Conservation (phyloP, 2,888 invertebrate species). For the Nemoura dubitans region DNA sequence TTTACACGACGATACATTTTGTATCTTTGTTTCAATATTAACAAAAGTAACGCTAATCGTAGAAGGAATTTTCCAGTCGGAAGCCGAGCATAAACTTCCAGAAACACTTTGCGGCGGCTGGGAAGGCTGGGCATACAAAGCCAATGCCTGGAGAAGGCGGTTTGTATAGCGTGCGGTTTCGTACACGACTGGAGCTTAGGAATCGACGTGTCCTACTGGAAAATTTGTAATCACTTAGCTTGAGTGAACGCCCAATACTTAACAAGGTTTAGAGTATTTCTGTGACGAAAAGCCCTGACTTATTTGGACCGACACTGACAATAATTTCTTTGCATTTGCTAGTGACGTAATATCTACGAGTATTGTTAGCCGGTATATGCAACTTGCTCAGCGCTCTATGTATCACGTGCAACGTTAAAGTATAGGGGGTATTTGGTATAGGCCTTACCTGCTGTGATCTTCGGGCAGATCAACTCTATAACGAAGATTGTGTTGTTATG, state of each 20-base stretch:
- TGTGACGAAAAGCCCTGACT: too few relatives aligned
- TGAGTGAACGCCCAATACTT: neutral
- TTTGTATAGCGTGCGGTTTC: neutral
- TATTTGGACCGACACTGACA: too few relatives aligned
- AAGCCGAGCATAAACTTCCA: neutral
- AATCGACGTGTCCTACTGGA: neutral
- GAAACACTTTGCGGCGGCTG: neutral
- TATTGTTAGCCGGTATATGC: too few relatives aligned
- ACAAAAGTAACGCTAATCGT: neutral
- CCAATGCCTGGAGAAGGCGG: neutral
- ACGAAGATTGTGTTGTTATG: too few relatives aligned
- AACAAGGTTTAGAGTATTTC: too few relatives aligned
- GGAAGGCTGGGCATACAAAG: neutral
- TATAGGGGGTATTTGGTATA: too few relatives aligned
- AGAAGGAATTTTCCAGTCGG: neutral
- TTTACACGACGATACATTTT: neutral
- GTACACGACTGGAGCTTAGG: neutral
- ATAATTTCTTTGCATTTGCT: too few relatives aligned
- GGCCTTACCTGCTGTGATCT: too few relatives aligned
- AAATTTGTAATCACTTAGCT: neutral
- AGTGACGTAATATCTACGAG: too few relatives aligned
- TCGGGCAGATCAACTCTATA: too few relatives aligned
- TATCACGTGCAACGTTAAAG: too few relatives aligned
- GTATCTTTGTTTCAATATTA: slow-evolving; percentile 2
- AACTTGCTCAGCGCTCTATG: too few relatives aligned